These are phyloP conservation scores for Microcaecilia unicolor DNA, from an alignment of 2,797 vertebrate species.

Conservation along the genomic window DNA sequence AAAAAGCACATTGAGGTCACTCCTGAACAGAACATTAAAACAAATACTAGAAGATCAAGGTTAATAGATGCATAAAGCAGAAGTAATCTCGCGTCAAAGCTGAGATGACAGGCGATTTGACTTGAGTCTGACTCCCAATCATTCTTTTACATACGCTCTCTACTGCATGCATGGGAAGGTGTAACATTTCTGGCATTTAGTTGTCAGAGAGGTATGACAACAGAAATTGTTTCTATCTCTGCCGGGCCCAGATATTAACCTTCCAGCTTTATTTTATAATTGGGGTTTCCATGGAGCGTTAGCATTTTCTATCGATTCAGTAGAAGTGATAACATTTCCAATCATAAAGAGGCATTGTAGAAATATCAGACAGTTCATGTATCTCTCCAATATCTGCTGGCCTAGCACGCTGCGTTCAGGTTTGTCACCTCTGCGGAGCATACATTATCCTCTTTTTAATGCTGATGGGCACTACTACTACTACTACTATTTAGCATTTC, in stretches of 20 bases:
- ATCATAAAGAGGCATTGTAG: slow-evolving; percentile 67
- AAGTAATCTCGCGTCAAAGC: slow-evolving; percentile 90
- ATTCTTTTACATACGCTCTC: slow-evolving; percentile 69
- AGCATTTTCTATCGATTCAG: slow-evolving; percentile 72
- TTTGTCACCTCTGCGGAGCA: slow-evolving; percentile 58
- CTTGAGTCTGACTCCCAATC: slow-evolving; percentile 81
- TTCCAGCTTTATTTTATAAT: slow-evolving; percentile 67
- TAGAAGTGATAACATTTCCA: slow-evolving; percentile 66
- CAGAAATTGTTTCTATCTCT: slow-evolving; percentile 68
- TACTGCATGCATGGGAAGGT: slow-evolving; percentile 47
- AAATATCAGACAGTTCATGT: slow-evolving; percentile 70
- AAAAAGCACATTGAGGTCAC: slow-evolving; percentile 59
- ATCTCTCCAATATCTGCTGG: slow-evolving; percentile 72
- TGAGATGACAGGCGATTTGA: slow-evolving; percentile 91
- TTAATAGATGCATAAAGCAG: slow-evolving; percentile 94
- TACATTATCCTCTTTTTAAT: slow-evolving; percentile 61
- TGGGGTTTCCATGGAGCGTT: slow-evolving; percentile 60
- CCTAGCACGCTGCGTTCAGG: slow-evolving; percentile 59
- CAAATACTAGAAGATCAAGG: slow-evolving; percentile 93
- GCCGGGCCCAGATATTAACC: slow-evolving; percentile 61
- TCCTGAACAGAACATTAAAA: slow-evolving; percentile 66
- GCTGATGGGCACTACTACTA: slow-evolving; percentile 63
- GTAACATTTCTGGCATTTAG: slow-evolving; percentile 65
- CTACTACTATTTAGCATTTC: too few species aligned
- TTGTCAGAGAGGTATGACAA: slow-evolving; percentile 64